Base-by-base conservation (phyloP, 1,140 invertebrate species). In the Cydia strobilella region DNA sequence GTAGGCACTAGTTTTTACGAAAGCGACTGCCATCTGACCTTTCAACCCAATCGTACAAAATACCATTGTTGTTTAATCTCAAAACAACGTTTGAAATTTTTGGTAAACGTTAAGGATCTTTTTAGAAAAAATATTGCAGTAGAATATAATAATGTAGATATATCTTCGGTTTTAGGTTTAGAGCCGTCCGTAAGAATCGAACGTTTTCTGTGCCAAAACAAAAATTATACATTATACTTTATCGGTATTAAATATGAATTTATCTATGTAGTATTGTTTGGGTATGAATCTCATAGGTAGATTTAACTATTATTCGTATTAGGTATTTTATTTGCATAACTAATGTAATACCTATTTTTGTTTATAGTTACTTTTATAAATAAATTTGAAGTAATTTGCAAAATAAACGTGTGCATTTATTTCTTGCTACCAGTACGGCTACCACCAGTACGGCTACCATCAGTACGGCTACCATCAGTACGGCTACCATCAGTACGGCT, bases 341-440 rank as follows among this genome's bases (percentile, higher is more conserved):
- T 77, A 80, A 79, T 78, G 80, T 80, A 74, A 80, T 82, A 75
- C 54, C 25, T 48, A 23, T 81, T 84, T 27, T 85, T 76, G 79
- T 86, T 89, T 81, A 81, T 77, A 82, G 82, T 89, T 90, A 87
- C 75, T 88, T 90, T 90, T 88, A 86, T 87, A 86, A 83, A 81
- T 79, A 83, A 82, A 82, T 82, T 79, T 88, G 81, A 88, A 85
- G 82, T 86, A 83, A 84, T 85, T 89, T 87, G 84, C 84, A 77
- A 84, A 82, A 72, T 74, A 35, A 27, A 54, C 51, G 23, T 72
- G 79, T 73, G 72, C 79, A 83, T 59, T 84, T 78, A 79, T 84
- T 86, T 77, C 31, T 59, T 23, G 9, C 9, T 23, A 20, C 20
- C 51, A 48, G 31, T 27, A 27, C 27, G 3, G 27, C 27, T 27